Evolutionary conservation across 2,113 vertebrate species (phyloP).

Genomic region (Dendrocopos noguchii): DNA sequence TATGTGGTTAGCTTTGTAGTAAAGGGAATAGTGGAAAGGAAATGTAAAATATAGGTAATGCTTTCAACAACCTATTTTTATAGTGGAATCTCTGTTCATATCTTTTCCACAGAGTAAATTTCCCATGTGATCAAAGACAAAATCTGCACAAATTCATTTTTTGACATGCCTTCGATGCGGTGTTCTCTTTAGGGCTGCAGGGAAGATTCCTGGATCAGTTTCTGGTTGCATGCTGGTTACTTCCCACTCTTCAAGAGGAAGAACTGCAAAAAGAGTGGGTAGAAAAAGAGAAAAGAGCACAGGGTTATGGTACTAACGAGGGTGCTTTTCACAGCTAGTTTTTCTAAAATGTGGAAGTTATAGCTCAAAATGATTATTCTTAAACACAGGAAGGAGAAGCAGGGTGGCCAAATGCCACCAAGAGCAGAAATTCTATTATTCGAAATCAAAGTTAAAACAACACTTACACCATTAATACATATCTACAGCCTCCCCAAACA

Average conservation of each 20-base stretch:
- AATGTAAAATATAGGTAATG: not conserved
- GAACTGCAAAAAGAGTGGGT: not conserved
- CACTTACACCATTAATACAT: not conserved
- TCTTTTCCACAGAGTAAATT: not conserved
- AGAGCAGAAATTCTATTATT: not conserved
- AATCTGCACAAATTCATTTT: not conserved
- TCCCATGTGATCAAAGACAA: not conserved
- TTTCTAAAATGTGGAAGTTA: not conserved
- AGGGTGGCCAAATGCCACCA: not conserved
- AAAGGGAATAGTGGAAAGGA: not conserved
- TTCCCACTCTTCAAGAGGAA: not conserved
- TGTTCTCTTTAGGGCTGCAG: not conserved
- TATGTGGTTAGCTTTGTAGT: not conserved
- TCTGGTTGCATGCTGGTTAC: not conserved
- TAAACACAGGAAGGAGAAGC: not conserved
- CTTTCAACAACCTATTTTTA: not conserved
- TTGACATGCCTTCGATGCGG: not conserved
- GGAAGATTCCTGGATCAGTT: not conserved
- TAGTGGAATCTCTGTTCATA: not conserved
- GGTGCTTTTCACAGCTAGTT: not conserved
- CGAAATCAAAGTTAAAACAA: not conserved
- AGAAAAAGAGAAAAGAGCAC: not conserved
- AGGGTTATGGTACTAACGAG: not conserved
- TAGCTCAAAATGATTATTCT: not conserved
- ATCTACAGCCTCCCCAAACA: not conserved